Conservation (phyloP, 2,113 vertebrate species). For the Myiozetetes cayanensis region DNA sequence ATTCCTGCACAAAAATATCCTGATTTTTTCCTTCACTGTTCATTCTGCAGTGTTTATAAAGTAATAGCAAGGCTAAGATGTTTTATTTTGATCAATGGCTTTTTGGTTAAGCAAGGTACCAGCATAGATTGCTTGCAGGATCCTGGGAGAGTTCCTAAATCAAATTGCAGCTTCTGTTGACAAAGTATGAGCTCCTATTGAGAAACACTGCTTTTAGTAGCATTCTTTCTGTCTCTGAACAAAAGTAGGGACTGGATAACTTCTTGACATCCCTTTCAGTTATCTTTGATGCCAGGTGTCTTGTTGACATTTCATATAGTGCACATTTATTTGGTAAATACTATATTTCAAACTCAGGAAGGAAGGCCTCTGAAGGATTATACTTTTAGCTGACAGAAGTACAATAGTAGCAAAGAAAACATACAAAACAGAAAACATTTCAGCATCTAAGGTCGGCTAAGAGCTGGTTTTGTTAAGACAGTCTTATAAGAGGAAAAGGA, state of each 20-base stretch:
- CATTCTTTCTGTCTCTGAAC: not conserved
- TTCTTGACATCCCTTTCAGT: not conserved
- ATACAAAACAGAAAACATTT: not conserved
- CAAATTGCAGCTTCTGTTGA: not conserved
- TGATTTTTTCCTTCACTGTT: not conserved
- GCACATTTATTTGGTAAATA: conserved; percentile 9
- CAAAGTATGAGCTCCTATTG: not conserved
- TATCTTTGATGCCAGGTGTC: not conserved
- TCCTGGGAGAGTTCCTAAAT: not conserved
- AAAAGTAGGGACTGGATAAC: not conserved
- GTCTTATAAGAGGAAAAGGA: not conserved
- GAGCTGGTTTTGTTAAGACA: not conserved
- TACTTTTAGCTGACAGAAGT: conserved; percentile 2
- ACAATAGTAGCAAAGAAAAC: not conserved
- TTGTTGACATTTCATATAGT: not conserved
- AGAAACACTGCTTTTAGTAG: not conserved
- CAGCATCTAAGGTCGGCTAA: not conserved
- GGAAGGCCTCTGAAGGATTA: not conserved
- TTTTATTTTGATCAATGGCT: not conserved
- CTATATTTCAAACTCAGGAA: not conserved
- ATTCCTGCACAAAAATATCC: not conserved
- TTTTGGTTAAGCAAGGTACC: not conserved
- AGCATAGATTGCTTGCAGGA: not conserved
- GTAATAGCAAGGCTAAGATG: not conserved
- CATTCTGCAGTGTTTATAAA: not conserved